A percentile compares a stretch with the other conserved stretches of the same genome.
phyloP scores from a whole-genome alignment of 2,797 vertebrate genomes.

The Leptatherina wallacei region DNA sequence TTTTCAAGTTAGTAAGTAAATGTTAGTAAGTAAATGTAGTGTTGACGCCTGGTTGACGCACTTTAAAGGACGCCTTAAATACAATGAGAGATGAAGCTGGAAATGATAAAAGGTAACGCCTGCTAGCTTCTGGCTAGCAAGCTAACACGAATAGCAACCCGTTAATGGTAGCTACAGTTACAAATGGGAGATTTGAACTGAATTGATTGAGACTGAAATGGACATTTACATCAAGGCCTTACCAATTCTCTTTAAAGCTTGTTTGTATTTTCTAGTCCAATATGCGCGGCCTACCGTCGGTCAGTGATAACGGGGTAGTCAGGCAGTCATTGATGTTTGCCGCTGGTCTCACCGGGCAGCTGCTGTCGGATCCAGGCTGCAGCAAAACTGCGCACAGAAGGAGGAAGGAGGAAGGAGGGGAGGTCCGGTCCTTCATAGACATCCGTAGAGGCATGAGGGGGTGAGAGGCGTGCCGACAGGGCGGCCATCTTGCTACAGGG shows the following conservation, averaged over 20 bases:
- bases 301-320: conserved; percentile 1
- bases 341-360: conserved; percentile 47
- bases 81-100: neutral
- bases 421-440: no score
- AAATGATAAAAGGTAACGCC: conserved; percentile 14
- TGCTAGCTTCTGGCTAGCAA: conserved; percentile 34
- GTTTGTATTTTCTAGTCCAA: neutral
- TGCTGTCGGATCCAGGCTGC: conserved; percentile 51
- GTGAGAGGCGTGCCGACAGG: no score
- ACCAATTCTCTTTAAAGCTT: conserved; percentile 31
- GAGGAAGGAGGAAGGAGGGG: conserved; percentile 6
- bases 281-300: neutral
- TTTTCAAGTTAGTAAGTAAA: neutral
- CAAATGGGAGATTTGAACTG: neutral
- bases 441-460: no score
- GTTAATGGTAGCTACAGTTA: conserved; percentile 12
- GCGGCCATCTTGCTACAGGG: no score
- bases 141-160: conserved; percentile 10
- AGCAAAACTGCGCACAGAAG: conserved; percentile 59
- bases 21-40: neutral
- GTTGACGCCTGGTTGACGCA: no score
- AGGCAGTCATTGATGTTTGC: conserved; percentile 31
- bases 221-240: conserved; percentile 8
- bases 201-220: neutral
- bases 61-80: neutral